These are phyloP conservation scores for Bucorvus abyssinicus DNA, from an alignment of 2,797 vertebrate species.

Conservation along the genomic window DNA sequence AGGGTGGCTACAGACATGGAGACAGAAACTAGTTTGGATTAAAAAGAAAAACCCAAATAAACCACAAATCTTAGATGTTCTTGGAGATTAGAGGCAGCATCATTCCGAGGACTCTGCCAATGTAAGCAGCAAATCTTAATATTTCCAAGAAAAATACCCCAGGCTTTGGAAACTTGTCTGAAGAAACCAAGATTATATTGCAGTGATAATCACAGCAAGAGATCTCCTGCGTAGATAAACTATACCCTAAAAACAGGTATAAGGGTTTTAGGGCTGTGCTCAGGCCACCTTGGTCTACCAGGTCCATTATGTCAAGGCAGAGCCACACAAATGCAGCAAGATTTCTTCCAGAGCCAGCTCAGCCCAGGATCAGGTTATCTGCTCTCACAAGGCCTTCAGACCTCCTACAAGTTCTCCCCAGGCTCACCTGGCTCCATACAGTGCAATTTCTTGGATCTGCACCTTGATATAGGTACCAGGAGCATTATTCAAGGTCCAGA, in stretches of 20 bases:
- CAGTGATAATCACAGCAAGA: neutral
- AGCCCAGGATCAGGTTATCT: neutral
- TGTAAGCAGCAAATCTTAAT: neutral
- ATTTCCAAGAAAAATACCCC: neutral
- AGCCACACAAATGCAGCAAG: neutral
- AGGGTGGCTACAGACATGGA: fast-evolving
- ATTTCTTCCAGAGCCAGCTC: neutral
- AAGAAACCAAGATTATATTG: neutral
- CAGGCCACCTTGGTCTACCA: neutral
- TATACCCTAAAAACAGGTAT: neutral
- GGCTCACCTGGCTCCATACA: neutral
- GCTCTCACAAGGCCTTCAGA: neutral
- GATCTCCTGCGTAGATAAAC: neutral
- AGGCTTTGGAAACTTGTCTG: neutral
- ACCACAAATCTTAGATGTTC: neutral
- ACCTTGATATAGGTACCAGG: fast-evolving
- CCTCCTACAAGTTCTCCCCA: neutral
- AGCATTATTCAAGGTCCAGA: neutral
- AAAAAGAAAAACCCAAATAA: neutral
- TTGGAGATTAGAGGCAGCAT: neutral
- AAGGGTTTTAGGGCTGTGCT: too few species aligned
- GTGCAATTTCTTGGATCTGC: neutral
- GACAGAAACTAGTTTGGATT: neutral
- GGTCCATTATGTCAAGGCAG: neutral
- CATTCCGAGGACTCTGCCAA: neutral